These are phyloP conservation scores for Pogonomyrmex barbatus DNA, from an alignment of 1,140 invertebrate species.

Conservation along the genomic window DNA sequence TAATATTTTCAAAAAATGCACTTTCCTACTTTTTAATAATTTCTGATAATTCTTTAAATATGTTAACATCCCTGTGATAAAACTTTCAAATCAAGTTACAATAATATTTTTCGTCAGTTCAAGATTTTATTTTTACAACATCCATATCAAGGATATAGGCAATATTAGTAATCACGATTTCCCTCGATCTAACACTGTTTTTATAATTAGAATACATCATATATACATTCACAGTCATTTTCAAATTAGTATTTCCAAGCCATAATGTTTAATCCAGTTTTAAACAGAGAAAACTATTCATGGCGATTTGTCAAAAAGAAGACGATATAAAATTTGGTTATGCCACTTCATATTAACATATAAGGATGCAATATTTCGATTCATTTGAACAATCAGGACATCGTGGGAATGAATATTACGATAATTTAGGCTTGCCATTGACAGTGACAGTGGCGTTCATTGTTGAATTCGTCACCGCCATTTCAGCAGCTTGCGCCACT, in stretches of 20 bases:
- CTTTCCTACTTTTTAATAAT: slow-evolving; percentile 49
- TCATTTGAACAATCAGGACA: slow-evolving; percentile 55
- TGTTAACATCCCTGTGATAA: slow-evolving; percentile 69
- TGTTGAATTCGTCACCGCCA: slow-evolving; percentile 86
- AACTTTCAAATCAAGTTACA: slow-evolving; percentile 64
- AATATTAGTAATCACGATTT: slow-evolving; percentile 77
- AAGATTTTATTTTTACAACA: slow-evolving; percentile 78
- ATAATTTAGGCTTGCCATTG: slow-evolving; percentile 88
- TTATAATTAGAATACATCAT: slow-evolving; percentile 81
- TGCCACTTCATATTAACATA: slow-evolving; percentile 69
- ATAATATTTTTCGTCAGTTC: slow-evolving; percentile 75
- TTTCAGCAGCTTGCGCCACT: slow-evolving; percentile 90
- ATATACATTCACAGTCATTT: slow-evolving; percentile 80
- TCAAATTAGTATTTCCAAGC: slow-evolving; percentile 61
- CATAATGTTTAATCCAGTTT: slow-evolving; percentile 47
- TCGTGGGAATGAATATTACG: slow-evolving; percentile 83
- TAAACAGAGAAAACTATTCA: slow-evolving; percentile 64
- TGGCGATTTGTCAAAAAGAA: slow-evolving; percentile 65
- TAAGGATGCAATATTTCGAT: slow-evolving; percentile 67
- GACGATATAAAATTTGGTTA: slow-evolving; percentile 71
- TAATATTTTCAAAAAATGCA: slow-evolving; percentile 52
- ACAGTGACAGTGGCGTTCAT: slow-evolving; percentile 79
- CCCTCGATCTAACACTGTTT: slow-evolving; percentile 83
- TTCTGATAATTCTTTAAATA: slow-evolving; percentile 43
- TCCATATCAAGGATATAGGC: slow-evolving; percentile 73